Percentiles rank a stretch among this genome's conserved stretches.
Conservation (phyloP, 2,888 invertebrate species). For the Rhaphigaster nebulosa region DNA sequence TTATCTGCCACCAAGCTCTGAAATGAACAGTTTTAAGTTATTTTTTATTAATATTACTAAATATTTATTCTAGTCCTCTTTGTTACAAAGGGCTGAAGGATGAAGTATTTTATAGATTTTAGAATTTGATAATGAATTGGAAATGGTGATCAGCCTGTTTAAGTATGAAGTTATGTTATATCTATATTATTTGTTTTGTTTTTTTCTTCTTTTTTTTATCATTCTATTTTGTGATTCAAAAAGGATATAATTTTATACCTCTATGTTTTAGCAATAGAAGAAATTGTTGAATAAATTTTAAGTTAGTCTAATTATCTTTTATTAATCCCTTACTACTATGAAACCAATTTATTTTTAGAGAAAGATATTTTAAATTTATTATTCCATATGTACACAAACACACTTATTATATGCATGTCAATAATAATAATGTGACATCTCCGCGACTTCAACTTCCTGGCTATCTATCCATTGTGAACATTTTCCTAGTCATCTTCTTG, state of each 20-base stretch:
- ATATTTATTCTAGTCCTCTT: slow-evolving; percentile 49
- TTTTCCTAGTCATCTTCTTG: too few species aligned
- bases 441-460: too few species aligned
- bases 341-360: not conserved
- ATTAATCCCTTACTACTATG: not conserved
- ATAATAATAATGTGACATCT: too few species aligned
- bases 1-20: not conserved
- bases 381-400: too few species aligned
- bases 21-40: slow-evolving; percentile 11
- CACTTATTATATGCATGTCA: too few species aligned
- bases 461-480: too few species aligned
- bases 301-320: not conserved
- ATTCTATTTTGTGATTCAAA: not conserved
- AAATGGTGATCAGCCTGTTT: slow-evolving; percentile 42
- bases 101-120: slow-evolving; percentile 40
- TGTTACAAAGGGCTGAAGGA: slow-evolving; percentile 41
- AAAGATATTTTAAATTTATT: too few species aligned
- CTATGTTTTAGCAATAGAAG: slow-evolving; percentile 15
- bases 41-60: slow-evolving; percentile 33
- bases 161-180: not conserved
- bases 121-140: slow-evolving; percentile 14
- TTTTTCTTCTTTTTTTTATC: not conserved
- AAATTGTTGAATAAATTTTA: slow-evolving; percentile 9
- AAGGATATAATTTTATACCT: slow-evolving; percentile 44
- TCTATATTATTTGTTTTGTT: not conserved